Percentiles rank a stretch among this genome's conserved stretches.
phyloP scores from a whole-genome alignment of 1,140 invertebrate genomes.

The Bombus sibiricus region DNA sequence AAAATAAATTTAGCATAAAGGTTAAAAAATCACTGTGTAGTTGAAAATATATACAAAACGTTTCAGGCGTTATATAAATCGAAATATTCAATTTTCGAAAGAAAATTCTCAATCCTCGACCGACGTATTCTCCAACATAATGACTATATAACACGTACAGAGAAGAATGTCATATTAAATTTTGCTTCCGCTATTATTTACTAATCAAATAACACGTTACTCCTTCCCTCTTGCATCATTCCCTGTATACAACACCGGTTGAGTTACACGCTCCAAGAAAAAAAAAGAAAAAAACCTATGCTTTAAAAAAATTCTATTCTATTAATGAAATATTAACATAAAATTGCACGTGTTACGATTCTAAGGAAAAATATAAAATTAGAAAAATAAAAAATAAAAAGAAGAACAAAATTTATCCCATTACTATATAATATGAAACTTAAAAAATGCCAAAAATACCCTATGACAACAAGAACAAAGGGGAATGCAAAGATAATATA shows the following conservation, averaged over 20 bases:
- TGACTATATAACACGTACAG: not conserved
- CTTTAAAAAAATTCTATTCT: not conserved
- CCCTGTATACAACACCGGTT: no score
- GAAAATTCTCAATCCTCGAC: not conserved
- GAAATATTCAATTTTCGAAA: not conserved
- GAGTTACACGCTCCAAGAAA: no score
- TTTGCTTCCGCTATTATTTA: no score
- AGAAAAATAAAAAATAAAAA: not conserved
- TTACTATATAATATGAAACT: not conserved
- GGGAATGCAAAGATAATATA: not conserved
- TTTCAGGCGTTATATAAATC: not conserved
- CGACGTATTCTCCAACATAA: not conserved
- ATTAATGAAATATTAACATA: not conserved
- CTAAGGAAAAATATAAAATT: not conserved
- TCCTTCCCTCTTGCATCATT: no score
- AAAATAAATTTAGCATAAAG: not conserved
- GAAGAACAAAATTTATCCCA: not conserved
- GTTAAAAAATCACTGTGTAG: not conserved
- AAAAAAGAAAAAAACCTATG: no score
- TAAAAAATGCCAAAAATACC: not conserved
- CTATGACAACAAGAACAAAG: not conserved
- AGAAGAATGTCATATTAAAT: no score
- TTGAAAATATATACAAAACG: not conserved
- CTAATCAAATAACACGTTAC: not conserved
- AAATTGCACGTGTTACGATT: conserved; percentile 20